Base-by-base conservation (phyloP, 2,888 invertebrate species). In the Drosophila mettleri region DNA sequence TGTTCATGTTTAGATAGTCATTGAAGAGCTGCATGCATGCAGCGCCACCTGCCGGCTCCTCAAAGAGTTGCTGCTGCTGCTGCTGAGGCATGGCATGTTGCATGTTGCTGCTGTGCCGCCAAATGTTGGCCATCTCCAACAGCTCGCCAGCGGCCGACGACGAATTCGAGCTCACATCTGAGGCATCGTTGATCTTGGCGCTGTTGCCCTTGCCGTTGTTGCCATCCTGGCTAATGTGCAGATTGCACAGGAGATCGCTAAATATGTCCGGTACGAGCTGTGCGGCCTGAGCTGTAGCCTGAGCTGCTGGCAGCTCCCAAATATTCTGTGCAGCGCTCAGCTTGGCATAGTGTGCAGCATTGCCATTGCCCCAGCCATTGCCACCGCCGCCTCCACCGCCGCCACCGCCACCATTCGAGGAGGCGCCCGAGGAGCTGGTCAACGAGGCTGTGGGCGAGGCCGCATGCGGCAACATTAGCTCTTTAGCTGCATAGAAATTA, bases 1-100 rank as follows among this genome's bases (percentile, higher is more conserved):
- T 94, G 91, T 94, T 94, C 92, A 94, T 94, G 91, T 94, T 94
- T 83, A 94, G 91, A 91, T 94, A 94, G 90, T 94, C 94, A 67
- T 94, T 94, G 91, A 94, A 94, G 69, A 94, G 93, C 91, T 94
- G 94, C 86, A 94, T 93, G 93, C 93, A 91, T 92, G 93, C 80
- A 46, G 75, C 80, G 27, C 77, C 80, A 5, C 83, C 86, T 54
- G 57, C 69, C 22, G 52, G 61, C 53, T 78, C 83, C 55, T 81
- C 82, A 38, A 61, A 80, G 34, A 82, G 38, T 8, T 53, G 53
- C n/a, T 29, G 70, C 74, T 46, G 66, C 63, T 75, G 62, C 12
- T 74, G 73, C 46, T 69, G 49, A 34, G 34, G 49, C 34, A 24
- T 59, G 62, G 34, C 52, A 18, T 45, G 45, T 31, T 46, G 64